These are phyloP conservation scores for Emys orbicularis DNA, from an alignment of 2,797 vertebrate species.

Conservation along the genomic window DNA sequence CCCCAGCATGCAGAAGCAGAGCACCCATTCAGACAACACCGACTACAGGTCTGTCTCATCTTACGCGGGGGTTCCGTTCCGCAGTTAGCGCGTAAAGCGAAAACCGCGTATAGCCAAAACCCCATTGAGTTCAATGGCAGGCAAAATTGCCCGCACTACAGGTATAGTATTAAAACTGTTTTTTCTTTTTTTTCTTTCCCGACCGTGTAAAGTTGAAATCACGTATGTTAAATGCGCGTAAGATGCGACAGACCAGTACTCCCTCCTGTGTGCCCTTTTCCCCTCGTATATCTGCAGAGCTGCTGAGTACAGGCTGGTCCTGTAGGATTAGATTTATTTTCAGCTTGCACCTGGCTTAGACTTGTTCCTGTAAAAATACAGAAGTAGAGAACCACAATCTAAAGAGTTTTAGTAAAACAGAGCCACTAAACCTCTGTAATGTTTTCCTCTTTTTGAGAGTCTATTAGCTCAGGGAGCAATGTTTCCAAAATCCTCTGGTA, in stretches of 20 bases:
- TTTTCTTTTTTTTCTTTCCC: too few species aligned
- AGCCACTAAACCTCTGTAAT: not conserved
- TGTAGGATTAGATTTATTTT: not conserved
- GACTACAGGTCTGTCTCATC: not conserved
- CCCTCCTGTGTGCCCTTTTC: not conserved
- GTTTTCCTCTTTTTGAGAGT: not conserved
- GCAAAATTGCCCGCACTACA: too few species aligned
- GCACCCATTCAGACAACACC: not conserved
- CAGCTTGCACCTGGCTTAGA: not conserved
- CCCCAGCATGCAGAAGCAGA: not conserved
- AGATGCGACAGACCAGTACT: too few species aligned
- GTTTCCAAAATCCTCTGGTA: not conserved
- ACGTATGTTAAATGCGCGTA: too few species aligned
- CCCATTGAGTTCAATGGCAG: too few species aligned
- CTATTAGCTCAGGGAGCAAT: not conserved
- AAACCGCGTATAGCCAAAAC: too few species aligned
- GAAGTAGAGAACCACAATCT: not conserved
- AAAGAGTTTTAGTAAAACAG: not conserved
- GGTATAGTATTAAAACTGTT: too few species aligned
- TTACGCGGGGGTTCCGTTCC: too few species aligned
- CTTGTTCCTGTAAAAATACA: not conserved
- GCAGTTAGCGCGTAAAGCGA: too few species aligned
- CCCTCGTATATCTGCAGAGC: too few species aligned
- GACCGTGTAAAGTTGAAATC: too few species aligned
- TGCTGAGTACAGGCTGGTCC: not conserved